Evolutionary conservation across 2,888 invertebrate genomes (phyloP), one percentile per base, ranked within the genome.

Genomic region (Hemithea aestivaria): DNA sequence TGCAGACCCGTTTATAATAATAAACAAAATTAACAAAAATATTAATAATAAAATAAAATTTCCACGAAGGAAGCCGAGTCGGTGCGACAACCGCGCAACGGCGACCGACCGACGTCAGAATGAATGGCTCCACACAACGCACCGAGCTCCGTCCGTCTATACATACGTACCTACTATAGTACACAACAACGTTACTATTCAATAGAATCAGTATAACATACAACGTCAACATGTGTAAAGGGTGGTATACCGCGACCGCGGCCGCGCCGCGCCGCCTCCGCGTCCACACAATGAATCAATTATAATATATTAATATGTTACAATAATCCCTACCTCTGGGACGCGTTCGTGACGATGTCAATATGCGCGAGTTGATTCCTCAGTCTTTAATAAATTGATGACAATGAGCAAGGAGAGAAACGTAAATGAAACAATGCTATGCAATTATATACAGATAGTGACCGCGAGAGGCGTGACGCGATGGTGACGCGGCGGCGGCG

Each of bases 361-460:
- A 75, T 79, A 79, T 80, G 82, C 84, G 83, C 80, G 73, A 78
- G 79, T 84, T 84, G 85, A 84, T 85, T 83, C 76, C 84, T 85
- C 85, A 85, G 85, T 85, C 85, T 85, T 83, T 85, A 83, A 83
- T 83, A 79, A 80, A 83, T 85, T 85, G 85, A 85, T 85, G 85
- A 77, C 82, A 79, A 84, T 84, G 85, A 84, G 82, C 80, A 81
- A 82, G 83, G 82, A 81, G 75, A 73, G 62, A 55, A 78, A 82
- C 74, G 74, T 76, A 82, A 83, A 83, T 83, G 82, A 84, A 78
- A 73, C 62, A 78, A 83, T 82, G 84, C 71, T 70, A 81, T 82
- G 85, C 78, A 73, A 78, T 73, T 83, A 84, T 83, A 75, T 85
- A 84, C 83, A 83, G 78, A 78, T 69, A 62, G 76, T 66, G 72